Evolutionary conservation across 2,113 vertebrate genomes (phyloP), one percentile per base, ranked within the genome.

Genomic region (Ramphastos sulfuratus): DNA sequence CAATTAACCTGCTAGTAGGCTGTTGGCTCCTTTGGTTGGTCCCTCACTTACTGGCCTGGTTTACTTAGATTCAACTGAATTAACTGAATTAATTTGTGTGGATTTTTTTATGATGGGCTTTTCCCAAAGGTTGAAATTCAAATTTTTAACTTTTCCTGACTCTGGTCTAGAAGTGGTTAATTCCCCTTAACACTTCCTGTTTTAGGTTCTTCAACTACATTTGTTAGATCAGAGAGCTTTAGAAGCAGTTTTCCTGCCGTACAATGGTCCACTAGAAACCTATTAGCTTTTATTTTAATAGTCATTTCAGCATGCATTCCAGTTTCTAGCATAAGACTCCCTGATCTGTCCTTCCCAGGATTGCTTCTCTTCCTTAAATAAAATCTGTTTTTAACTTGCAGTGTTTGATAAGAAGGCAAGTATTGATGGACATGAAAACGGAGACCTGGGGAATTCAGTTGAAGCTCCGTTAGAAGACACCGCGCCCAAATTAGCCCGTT

Each of bases 371-470:
- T 76, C 35, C 19, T 94, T 92, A 86, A 91, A 90, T 83, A 78
- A 63, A 37, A 44, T 69, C 39, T 92, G 37, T 93, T 81, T 82
- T 96, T 89, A 87, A 78, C 64, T 97, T 96, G 50, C 93, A 98
- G 98, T 98, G 59, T 98, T 98, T 97, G 98, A 98, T 96, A 99
- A 99, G 97, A 99, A 99, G 93, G 92, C 98, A 56, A 96, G 97
- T 93, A 97, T 97, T 84, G 98, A 98, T 59, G 95, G 97, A 78
- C 97, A 98, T 85, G 98, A 99, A 98, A 99, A 98, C 39, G 98
- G 98, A 95, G 98, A 99, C 84, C 94, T 98, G 25, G 98, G 98
- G 55, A 95, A 98, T 93, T 98, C 98, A n/a, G 98, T 97, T 78
- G 98, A 98, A 96, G 97, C 98, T 9, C 93, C 97, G 0, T 97